phyloP scores from a whole-genome alignment of 2,797 vertebrate genomes.

The Anguilla megastoma region DNA sequence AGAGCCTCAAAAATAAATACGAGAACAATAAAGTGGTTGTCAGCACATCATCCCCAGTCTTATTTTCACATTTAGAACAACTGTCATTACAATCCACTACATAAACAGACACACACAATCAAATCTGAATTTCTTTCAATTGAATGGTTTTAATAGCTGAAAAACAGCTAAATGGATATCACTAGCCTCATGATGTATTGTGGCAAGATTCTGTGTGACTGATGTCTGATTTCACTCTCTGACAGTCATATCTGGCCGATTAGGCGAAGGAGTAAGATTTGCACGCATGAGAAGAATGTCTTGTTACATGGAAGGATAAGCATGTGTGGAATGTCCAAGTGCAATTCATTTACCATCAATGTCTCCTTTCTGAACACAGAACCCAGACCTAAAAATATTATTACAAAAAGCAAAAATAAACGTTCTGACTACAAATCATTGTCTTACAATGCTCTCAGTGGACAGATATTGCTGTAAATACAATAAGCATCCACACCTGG shows the following conservation, averaged over 20 bases:
- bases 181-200: not conserved
- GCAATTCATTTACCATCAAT: not conserved
- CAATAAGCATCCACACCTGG: not conserved
- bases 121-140: not conserved
- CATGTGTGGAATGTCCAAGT: not conserved
- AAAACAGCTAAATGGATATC: not conserved
- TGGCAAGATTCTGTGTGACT: constrained; percentile 14
- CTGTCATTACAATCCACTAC: too few relatives aligned
- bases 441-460: not conserved
- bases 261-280: constrained; percentile 8
- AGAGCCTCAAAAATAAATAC: not conserved
- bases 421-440: not conserved
- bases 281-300: not conserved
- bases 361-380: not conserved
- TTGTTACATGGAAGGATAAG: constrained; percentile 10
- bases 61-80: not conserved
- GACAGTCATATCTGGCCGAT: not conserved
- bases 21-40: not conserved
- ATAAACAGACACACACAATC: not conserved
- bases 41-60: not conserved
- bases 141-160: not conserved
- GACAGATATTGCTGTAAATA: not conserved
- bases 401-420: not conserved
- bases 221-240: constrained; percentile 9
- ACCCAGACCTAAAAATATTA: not conserved